These are phyloP conservation scores for Bucco capensis DNA, from an alignment of 2,113 vertebrate genomes.

Conservation along the genomic window DNA sequence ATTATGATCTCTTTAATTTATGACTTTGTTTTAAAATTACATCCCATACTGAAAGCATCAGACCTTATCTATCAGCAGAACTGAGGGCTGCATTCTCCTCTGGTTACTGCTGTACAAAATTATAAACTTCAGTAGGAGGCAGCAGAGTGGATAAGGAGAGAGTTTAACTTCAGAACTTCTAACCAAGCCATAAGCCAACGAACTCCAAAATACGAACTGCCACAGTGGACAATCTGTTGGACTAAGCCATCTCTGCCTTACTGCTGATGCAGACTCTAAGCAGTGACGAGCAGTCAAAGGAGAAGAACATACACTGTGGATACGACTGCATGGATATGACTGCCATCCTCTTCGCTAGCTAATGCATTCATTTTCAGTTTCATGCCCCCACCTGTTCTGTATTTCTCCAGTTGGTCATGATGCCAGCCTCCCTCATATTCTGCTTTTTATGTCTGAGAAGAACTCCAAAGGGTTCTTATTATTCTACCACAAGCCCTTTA, in stretches of 20 bases:
- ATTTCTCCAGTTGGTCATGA: not conserved
- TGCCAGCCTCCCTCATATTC: not conserved
- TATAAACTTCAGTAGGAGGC: not conserved
- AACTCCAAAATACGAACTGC: not conserved
- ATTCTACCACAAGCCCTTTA: not conserved
- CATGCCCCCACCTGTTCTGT: not conserved
- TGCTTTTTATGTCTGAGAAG: not conserved
- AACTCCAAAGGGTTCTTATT: not conserved
- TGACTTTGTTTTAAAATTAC: not conserved
- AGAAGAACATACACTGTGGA: accelerated
- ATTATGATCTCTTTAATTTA: not conserved
- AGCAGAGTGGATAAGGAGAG: not conserved
- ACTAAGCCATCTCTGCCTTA: not conserved
- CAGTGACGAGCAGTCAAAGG: not conserved
- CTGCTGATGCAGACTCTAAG: not conserved
- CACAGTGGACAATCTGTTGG: accelerated
- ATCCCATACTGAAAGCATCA: not conserved
- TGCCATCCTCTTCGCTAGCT: not conserved
- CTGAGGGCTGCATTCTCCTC: not conserved
- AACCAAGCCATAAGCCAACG: not conserved
- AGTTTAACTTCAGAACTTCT: not conserved
- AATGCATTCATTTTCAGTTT: not conserved
- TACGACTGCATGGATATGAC: not conserved
- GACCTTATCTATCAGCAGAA: not conserved
- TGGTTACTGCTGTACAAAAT: not conserved